Conservation (phyloP, 2,888 invertebrate species). For the Parnassius glacialis region DNA sequence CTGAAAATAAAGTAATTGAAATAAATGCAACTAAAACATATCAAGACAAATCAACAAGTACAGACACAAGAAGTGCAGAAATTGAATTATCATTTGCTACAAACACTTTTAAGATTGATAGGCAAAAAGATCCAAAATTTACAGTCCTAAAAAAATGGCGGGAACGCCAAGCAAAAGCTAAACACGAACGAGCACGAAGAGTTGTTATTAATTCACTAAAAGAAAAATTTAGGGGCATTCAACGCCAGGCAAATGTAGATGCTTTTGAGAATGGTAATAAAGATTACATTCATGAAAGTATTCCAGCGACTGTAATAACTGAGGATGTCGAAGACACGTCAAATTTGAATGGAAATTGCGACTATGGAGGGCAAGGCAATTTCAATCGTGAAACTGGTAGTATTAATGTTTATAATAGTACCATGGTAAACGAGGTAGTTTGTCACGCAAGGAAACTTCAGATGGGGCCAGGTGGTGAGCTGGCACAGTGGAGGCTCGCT, state of each 20-base stretch:
- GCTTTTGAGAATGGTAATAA: constrained; percentile 45
- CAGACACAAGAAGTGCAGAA: constrained; percentile 37
- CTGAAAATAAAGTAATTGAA: constrained; percentile 9
- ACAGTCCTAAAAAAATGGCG: constrained; percentile 66
- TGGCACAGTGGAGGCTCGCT: constrained; percentile 70
- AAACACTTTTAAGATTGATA: constrained; percentile 34
- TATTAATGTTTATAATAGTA: constrained; percentile 49
- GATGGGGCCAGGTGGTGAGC: constrained; percentile 72
- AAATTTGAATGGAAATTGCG: constrained; percentile 67
- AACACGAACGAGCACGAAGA: constrained; percentile 62
- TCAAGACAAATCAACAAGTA: constrained; percentile 47
- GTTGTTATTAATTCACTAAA: constrained; percentile 72
- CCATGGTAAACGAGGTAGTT: constrained; percentile 41
- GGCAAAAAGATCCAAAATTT: constrained; percentile 47
- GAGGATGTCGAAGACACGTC: constrained; percentile 71
- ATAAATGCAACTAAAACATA: constrained; percentile 27
- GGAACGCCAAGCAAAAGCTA: constrained; percentile 58
- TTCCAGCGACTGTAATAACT: constrained; percentile 56
- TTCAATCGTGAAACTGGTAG: constrained; percentile 37
- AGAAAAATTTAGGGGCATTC: constrained; percentile 55
- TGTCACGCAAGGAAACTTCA: constrained; percentile 72
- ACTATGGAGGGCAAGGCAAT: constrained; percentile 36
- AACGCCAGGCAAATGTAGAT: constrained; percentile 42
- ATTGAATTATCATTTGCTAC: constrained; percentile 25
- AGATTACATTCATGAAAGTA: constrained; percentile 49